Percentiles rank a stretch among this genome's conserved stretches.
Conservation (phyloP, 2,797 vertebrate genomes). For the Sebastes oblongus region DNA sequence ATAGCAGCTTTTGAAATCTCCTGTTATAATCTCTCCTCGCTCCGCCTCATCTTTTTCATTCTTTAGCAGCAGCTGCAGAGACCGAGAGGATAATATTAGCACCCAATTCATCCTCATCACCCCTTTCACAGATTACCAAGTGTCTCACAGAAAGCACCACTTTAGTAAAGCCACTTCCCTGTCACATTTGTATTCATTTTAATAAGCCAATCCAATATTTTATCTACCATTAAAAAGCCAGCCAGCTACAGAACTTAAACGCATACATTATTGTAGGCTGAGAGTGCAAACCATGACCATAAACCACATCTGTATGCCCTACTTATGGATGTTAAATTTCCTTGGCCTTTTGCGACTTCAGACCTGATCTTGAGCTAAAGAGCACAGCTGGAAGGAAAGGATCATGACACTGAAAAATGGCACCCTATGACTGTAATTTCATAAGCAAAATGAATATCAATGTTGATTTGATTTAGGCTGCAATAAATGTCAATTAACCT, state of each 20-base stretch:
- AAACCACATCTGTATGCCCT: not conserved
- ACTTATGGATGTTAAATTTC: not conserved
- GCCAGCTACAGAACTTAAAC: not conserved
- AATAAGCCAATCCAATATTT: not conserved
- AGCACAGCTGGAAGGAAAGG: conserved; percentile 12
- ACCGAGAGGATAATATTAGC: conserved; percentile 60
- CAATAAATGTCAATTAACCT: conserved; percentile 60
- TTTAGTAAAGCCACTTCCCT: conserved; percentile 20
- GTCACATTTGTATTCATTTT: conserved; percentile 26
- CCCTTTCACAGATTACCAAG: conserved; percentile 26
- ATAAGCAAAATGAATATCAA: conserved; percentile 59
- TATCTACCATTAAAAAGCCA: not conserved
- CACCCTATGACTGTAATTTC: conserved; percentile 21
- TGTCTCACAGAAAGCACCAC: conserved; percentile 1
- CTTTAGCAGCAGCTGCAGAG: conserved; percentile 52
- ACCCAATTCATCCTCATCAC: conserved; percentile 39
- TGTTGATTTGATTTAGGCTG: conserved; percentile 56
- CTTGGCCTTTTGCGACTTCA: not conserved
- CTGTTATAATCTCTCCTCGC: conserved; percentile 16
- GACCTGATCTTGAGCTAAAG: not conserved
- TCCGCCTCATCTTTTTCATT: conserved; percentile 29
- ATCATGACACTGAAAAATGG: conserved; percentile 29
- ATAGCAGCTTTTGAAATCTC: conserved; percentile 37
- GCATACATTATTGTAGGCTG: not conserved
- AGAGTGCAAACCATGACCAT: not conserved